These are phyloP conservation scores for Coecobrya sp. DNA, from an alignment of 2,888 invertebrate genomes.

Conservation along the genomic window DNA sequence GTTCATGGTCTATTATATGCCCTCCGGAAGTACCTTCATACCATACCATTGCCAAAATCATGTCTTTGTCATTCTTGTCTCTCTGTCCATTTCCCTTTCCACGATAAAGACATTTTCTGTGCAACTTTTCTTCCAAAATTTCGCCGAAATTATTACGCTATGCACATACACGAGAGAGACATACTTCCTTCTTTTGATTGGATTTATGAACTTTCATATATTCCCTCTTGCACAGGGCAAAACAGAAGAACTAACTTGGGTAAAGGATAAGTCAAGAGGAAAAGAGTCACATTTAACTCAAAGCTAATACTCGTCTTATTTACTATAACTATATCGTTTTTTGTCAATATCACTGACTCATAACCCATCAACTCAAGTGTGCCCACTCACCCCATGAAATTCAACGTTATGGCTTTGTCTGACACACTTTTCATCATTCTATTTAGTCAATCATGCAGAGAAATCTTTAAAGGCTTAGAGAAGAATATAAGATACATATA, in stretches of 20 bases:
- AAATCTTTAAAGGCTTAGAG: slow-evolving; percentile 31
- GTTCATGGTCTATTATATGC: background rate
- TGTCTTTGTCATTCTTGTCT: slow-evolving; percentile 23
- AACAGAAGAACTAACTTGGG: background rate
- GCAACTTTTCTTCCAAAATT: slow-evolving; percentile 12
- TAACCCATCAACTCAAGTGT: background rate
- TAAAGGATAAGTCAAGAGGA: slow-evolving; percentile 9
- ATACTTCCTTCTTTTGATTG: slow-evolving; percentile 3
- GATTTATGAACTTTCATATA: slow-evolving; percentile 26
- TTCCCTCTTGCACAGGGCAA: background rate
- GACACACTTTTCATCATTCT: slow-evolving; percentile 63
- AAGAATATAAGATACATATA: background rate
- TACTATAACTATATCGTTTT: background rate
- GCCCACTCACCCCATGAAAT: background rate
- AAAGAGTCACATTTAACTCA: slow-evolving; percentile 5
- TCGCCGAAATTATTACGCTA: background rate
- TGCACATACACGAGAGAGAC: background rate
- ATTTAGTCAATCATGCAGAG: slow-evolving; percentile 67
- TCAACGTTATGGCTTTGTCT: slow-evolving; percentile 37
- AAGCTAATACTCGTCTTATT: background rate
- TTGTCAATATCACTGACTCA: background rate
- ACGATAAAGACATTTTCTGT: slow-evolving; percentile 1
- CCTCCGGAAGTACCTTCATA: slow-evolving; percentile 28
- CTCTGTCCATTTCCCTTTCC: background rate
- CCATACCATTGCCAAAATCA: slow-evolving; percentile 6